Evolutionary conservation across 2,797 vertebrate species (phyloP), one percentile per base, ranked within the genome.

Genomic region (Brachyalestes nurse): DNA sequence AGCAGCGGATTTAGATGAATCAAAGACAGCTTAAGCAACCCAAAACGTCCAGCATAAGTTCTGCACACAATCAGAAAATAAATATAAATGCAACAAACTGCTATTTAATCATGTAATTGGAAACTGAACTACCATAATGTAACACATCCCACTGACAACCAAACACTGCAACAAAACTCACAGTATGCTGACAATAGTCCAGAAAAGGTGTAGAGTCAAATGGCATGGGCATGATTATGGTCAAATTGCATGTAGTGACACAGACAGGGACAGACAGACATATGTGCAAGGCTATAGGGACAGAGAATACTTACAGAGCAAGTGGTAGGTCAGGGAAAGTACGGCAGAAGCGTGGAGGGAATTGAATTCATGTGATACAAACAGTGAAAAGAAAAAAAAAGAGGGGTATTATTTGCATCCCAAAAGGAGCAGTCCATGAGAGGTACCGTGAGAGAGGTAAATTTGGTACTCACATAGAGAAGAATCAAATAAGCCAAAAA

Each of bases 251-350:
- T 28, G 8, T n/a, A 47, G 10, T 69, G 23, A 72, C 69, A 75
- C 34, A 53, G 55, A n/a, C 58, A 81, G 64, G 69, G 69, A 83
- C 61, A 77, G 40, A 77, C 40, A 61, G 38, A 76, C 45, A 77
- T 49, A 72, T 79, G 81, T 25, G 62, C 53, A 64, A 51, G 5
- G 14, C n/a, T 23, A 65, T 28, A 55, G 81, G 58, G 47, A 78
- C 66, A 42, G 72, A 64, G 28, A 62, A 82, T 86, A 84, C 84
- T 81, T 84, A 87, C 84, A 77, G 76, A 66, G 72, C 51, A 66
- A 72, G 78, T 47, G 76, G 83, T 78, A 77, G 83, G 78, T 75
- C 75, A 72, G 71, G 75, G 72, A 77, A 80, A 77, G 78, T 58
- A 74, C 79, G 81, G 78, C 65, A 72, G 74, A 57, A 16, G 17